Conservation (phyloP, 2,888 invertebrate species). For the Heliconius aoede region DNA sequence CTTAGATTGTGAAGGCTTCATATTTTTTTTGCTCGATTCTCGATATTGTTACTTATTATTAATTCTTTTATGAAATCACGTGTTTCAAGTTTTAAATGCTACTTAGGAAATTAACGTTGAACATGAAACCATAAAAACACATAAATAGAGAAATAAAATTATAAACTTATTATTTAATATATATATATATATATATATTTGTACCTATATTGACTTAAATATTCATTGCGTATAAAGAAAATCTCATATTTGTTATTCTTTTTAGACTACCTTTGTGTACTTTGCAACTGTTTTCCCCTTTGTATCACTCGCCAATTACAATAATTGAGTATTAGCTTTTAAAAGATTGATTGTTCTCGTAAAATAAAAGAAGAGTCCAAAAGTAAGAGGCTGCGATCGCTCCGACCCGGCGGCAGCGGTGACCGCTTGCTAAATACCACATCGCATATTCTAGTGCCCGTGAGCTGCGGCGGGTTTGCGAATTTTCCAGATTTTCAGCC, state of each 20-base stretch:
- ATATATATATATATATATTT: too few species aligned
- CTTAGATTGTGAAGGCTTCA: not conserved
- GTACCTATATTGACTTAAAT: too few species aligned
- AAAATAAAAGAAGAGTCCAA: not conserved
- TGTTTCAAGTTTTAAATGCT: not conserved
- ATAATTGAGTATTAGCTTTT: not conserved
- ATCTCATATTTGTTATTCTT: not conserved
- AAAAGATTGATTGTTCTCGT: not conserved
- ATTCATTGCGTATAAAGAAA: too few species aligned
- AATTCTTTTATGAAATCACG: not conserved
- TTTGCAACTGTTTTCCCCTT: too few species aligned
- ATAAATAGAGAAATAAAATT: constrained; percentile 53
- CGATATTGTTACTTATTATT: not conserved
- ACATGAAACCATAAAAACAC: constrained; percentile 65
- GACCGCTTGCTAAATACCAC: constrained; percentile 74
- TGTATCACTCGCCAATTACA: not conserved
- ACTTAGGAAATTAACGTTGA: constrained; percentile 41
- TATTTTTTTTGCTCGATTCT: not conserved
- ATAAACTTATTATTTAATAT: too few species aligned
- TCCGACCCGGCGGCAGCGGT: constrained; percentile 48
- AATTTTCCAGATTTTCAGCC: constrained; percentile 80
- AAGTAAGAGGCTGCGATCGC: not conserved
- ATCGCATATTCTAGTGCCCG: constrained; percentile 75
- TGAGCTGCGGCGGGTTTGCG: constrained; percentile 64
- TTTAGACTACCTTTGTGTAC: not conserved